phyloP scores from a whole-genome alignment of 1,140 invertebrate genomes.

The Drosophila carrolli region DNA sequence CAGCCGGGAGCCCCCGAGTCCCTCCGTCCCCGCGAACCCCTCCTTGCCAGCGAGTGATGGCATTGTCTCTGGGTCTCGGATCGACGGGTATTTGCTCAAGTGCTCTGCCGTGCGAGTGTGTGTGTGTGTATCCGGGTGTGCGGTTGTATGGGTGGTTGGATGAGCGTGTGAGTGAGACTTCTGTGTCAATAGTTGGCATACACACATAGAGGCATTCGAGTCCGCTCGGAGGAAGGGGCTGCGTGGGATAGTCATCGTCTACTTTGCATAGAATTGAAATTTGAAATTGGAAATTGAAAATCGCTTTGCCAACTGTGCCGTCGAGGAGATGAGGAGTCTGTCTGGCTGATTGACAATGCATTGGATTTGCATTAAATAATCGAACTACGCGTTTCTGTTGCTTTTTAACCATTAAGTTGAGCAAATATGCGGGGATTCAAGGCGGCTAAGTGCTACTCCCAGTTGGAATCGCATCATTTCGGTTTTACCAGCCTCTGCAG shows the following conservation, averaged over 20 bases:
- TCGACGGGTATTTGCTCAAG: conserved; percentile 67
- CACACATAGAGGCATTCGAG: conserved; percentile 49
- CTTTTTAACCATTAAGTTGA: conserved; percentile 61
- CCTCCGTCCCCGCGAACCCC: background rate
- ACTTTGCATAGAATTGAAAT: conserved; percentile 76
- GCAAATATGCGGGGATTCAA: conserved; percentile 52
- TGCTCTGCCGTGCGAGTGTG: conserved; percentile 50
- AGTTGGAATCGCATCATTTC: conserved; percentile 28
- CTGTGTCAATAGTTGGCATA: conserved; percentile 79
- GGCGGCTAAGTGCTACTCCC: conserved; percentile 9
- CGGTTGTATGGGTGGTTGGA: conserved; percentile 7
- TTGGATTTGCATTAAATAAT: conserved; percentile 78
- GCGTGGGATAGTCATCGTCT: conserved; percentile 37
- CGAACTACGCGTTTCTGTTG: conserved; percentile 55
- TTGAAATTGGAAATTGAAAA: conserved; percentile 78
- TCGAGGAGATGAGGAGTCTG: conserved; percentile 28
- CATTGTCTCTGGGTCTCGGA: conserved; percentile 54
- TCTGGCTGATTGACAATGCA: conserved; percentile 70
- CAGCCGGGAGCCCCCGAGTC: background rate
- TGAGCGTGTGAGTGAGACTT: conserved; percentile 44
- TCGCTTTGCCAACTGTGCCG: conserved; percentile 67
- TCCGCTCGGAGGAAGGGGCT: background rate
- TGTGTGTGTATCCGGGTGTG: conserved; percentile 1
- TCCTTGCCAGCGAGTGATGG: conserved; percentile 14
- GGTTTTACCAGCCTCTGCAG: conserved; percentile 8